Evolutionary conservation across 2,113 vertebrate genomes (phyloP), one percentile per base, ranked within the genome.

Genomic region (Nothobranchius furzeri): DNA sequence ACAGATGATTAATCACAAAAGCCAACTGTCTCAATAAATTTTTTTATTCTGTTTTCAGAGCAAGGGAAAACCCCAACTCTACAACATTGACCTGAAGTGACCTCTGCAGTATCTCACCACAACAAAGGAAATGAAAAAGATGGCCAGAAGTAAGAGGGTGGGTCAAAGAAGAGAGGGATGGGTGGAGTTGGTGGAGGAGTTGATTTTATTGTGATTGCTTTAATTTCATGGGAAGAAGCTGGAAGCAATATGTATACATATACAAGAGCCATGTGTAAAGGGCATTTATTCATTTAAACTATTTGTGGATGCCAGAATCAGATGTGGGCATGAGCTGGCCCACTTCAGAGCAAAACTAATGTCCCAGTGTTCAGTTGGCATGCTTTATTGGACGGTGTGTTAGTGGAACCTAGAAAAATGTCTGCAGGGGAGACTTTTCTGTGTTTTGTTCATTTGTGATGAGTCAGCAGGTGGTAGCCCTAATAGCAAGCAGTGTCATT

Each of bases 41-140:
- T 49, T n/a, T 49, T 1, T 3, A 37, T 48, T 0, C 62, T 47
- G 45, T 9, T 75, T 82, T 67, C 49, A 90, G 86, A 76, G 50
- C 46, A 91, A 91, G 55, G 89, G 84, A 25, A 82, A 85, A 70
- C 50, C 60, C 47, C 40, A 49, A 58, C 67, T 79, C 36, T 72
- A 85, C 60, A 82, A 58, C 58, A 72, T 90, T 2, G 88, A 91
- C 74, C 76, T 91, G 72, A 91, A 91, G 81, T 91, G 79, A 57
- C 35, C 49, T 58, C 60, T 62, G 8, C 54, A 59, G 0, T 50
- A n/a, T 61, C 6, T 51, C 43, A 59, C 57, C 36, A 63, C 36
- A n/a, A 7, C 47, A 49, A 50, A 20, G 7, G 7, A 17, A 9
- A 9, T 10, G 7, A 17, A 50, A 7, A 50, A 9, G n/a, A 50